Percentiles rank a stretch among this genome's conserved stretches.
Conservation (phyloP, 2,888 invertebrate genomes). For the Hemithea aestivaria region DNA sequence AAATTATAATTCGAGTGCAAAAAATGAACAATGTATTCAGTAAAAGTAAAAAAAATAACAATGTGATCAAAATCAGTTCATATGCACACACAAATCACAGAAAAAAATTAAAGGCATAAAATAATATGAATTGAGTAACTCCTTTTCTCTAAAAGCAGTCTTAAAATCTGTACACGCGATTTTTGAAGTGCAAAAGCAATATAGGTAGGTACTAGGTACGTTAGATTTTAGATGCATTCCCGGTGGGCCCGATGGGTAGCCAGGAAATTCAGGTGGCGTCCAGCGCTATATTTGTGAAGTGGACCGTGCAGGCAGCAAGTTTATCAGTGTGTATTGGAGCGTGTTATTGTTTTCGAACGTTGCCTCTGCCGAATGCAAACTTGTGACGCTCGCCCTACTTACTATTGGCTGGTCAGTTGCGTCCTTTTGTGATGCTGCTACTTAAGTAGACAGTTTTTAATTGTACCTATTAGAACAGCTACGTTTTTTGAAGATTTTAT, state of each 20-base stretch:
- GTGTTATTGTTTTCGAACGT: constrained; percentile 66
- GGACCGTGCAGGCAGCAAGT: constrained; percentile 51
- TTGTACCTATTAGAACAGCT: too few species aligned
- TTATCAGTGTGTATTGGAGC: constrained; percentile 63
- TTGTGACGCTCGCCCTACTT: constrained; percentile 38
- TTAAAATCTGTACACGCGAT: not conserved
- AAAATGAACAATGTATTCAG: too few species aligned
- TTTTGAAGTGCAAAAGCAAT: constrained; percentile 8
- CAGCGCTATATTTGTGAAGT: constrained; percentile 51
- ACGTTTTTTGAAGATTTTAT: too few species aligned
- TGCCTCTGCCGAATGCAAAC: constrained; percentile 43
- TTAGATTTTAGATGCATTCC: constrained; percentile 12
- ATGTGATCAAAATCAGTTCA: too few species aligned
- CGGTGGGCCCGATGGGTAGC: constrained; percentile 17
- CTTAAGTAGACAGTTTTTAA: too few species aligned
- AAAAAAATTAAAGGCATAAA: too few species aligned
- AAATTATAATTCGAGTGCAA: too few species aligned
- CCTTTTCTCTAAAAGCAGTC: too few species aligned
- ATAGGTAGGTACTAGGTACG: too few species aligned
- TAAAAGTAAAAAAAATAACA: too few species aligned
- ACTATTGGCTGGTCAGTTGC: constrained; percentile 31
- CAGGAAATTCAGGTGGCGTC: constrained; percentile 30
- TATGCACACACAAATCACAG: too few species aligned
- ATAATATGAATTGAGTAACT: too few species aligned
- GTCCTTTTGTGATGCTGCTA: constrained; percentile 1